These are phyloP conservation scores for Rhorus exstirpatorius DNA, from an alignment of 2,888 invertebrate species.

Conservation along the genomic window DNA sequence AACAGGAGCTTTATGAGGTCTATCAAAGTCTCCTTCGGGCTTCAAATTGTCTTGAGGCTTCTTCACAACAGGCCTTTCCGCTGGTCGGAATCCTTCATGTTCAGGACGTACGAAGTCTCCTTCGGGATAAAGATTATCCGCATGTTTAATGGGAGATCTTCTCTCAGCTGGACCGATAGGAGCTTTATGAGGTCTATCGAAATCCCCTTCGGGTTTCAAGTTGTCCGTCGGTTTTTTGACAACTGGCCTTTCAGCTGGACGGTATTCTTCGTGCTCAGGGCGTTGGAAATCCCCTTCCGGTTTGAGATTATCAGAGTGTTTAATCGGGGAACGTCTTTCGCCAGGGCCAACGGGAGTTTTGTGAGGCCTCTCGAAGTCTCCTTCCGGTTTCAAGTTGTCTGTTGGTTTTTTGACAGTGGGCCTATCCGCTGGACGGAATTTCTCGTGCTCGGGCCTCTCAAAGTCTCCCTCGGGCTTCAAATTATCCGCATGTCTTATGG, in stretches of 20 bases:
- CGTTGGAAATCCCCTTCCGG: constrained; percentile 86
- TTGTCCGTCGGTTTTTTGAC: constrained; percentile 81
- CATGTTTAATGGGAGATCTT: constrained; percentile 87
- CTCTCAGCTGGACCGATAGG: constrained; percentile 76
- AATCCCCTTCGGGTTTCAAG: constrained; percentile 85
- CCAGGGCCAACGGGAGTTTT: constrained; percentile 87
- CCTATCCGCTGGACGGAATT: constrained; percentile 81
- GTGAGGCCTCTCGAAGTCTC: constrained; percentile 86
- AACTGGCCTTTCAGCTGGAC: constrained; percentile 83
- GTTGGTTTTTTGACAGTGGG: constrained; percentile 84
- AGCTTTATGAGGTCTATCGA: constrained; percentile 77
- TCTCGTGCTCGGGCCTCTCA: constrained; percentile 76
- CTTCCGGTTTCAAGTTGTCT: constrained; percentile 88
- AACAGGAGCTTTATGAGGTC: constrained; percentile 83
- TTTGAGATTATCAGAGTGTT: constrained; percentile 86
- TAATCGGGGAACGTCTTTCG: constrained; percentile 88
- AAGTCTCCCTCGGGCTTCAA: constrained; percentile 88
- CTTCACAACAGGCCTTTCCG: constrained; percentile 79
- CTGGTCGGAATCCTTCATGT: constrained; percentile 84
- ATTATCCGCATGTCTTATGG: constrained; percentile 86
- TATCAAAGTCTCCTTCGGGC: constrained; percentile 88
- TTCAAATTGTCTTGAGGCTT: constrained; percentile 82
- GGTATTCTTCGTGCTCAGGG: constrained; percentile 84
- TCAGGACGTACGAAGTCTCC: constrained; percentile 86
- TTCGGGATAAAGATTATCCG: constrained; percentile 87